Conservation (phyloP, 2,797 vertebrate species). For the Sebastes hubbsi region DNA sequence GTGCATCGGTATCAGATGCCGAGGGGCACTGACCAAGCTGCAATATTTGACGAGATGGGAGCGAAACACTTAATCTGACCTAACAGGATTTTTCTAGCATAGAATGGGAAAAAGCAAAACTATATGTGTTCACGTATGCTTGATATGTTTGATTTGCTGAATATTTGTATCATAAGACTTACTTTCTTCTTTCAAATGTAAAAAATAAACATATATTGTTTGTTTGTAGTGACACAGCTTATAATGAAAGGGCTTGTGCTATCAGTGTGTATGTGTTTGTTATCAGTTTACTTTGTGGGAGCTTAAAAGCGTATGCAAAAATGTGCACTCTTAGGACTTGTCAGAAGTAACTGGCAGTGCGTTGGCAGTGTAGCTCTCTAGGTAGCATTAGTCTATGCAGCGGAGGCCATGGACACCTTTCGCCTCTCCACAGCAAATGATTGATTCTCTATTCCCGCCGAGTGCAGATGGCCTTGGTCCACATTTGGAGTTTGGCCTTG, state of each 20-base stretch:
- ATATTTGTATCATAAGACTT: not conserved
- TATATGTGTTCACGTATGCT: not conserved
- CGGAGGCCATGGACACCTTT: slow-evolving; percentile 56
- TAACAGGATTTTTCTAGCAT: not conserved
- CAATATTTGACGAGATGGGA: too few species aligned
- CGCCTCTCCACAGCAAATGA: slow-evolving; percentile 60
- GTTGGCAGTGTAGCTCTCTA: slow-evolving; percentile 5
- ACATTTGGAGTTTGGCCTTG: slow-evolving; percentile 60
- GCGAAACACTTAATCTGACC: not conserved
- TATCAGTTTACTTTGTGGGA: not conserved
- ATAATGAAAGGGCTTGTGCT: not conserved
- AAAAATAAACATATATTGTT: not conserved
- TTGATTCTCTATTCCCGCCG: slow-evolving; percentile 63
- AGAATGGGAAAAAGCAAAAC: not conserved
- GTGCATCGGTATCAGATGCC: too few species aligned
- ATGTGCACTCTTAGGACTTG: not conserved
- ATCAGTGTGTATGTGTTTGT: not conserved
- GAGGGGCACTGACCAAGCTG: too few species aligned
- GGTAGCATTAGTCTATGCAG: slow-evolving; percentile 6
- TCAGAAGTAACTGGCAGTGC: not conserved
- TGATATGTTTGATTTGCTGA: not conserved
- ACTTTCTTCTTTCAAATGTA: not conserved
- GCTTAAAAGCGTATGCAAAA: not conserved
- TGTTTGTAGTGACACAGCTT: not conserved
- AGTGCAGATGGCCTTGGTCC: slow-evolving; percentile 51